These are phyloP conservation scores for Lysandra coridon DNA, from an alignment of 2,888 invertebrate species.

Conservation along the genomic window DNA sequence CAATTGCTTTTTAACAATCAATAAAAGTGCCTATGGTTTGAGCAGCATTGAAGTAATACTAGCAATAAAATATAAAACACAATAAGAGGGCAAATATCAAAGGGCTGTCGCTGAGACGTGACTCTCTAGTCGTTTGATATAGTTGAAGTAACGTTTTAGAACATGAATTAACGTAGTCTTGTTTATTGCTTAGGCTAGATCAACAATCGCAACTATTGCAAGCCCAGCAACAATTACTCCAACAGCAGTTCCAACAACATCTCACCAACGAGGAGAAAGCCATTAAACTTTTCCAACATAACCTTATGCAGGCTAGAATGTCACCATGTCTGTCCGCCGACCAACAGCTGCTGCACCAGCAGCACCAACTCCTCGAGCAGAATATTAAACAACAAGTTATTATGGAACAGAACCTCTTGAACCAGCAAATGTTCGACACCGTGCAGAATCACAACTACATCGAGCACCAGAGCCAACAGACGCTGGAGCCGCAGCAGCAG, in stretches of 20 bases:
- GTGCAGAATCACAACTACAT: conserved; percentile 62
- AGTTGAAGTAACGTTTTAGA: conserved; percentile 5
- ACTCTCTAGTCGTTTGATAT: background rate
- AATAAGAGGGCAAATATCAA: conserved; percentile 18
- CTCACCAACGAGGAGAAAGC: conserved; percentile 73
- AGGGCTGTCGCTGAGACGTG: background rate
- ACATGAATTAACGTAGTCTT: conserved; percentile 15
- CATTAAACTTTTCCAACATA: conserved; percentile 81
- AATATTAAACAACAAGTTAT: conserved; percentile 66
- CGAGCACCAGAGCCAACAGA: conserved; percentile 63
- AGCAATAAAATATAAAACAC: background rate
- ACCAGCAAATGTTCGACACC: conserved; percentile 69
- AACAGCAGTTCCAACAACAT: conserved; percentile 79
- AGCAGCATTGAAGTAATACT: background rate
- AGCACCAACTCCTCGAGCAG: conserved; percentile 60
- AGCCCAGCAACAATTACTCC: conserved; percentile 72
- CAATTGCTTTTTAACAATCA: background rate
- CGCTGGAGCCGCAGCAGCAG: conserved; percentile 61
- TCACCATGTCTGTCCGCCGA: conserved; percentile 60
- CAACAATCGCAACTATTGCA: conserved; percentile 71
- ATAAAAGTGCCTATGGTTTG: background rate
- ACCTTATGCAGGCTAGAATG: conserved; percentile 76
- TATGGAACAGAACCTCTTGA: conserved; percentile 73
- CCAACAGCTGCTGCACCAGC: conserved; percentile 60
- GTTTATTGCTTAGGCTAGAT: conserved; percentile 56